These are phyloP conservation scores for Drosophila mulleri DNA, from an alignment of 2,888 invertebrate species.

Conservation along the genomic window DNA sequence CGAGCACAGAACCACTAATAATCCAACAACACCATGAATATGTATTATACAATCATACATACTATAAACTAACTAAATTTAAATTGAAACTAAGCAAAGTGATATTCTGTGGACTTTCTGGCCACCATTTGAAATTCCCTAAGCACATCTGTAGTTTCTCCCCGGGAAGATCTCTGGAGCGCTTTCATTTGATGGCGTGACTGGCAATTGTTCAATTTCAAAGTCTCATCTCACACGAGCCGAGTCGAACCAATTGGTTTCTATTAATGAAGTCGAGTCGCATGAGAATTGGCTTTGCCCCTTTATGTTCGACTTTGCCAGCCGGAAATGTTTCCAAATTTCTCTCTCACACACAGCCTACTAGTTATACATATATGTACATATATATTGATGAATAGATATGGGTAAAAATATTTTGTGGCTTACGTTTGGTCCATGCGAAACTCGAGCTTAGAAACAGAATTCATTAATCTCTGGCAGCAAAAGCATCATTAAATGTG, in stretches of 20 bases:
- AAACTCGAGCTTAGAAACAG: conserved; percentile 53
- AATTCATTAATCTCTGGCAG: conserved; percentile 74
- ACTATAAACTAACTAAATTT: not conserved
- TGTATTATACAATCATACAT: not conserved
- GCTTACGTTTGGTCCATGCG: conserved; percentile 37
- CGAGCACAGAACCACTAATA: not conserved
- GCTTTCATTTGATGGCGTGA: conserved; percentile 39
- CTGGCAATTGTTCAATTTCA: conserved; percentile 36
- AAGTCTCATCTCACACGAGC: conserved; percentile 31
- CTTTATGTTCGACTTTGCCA: conserved; percentile 13
- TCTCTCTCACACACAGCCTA: conserved; percentile 44
- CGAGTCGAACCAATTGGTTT: conserved; percentile 62
- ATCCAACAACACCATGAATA: not conserved
- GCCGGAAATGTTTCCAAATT: conserved; percentile 70
- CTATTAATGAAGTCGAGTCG: conserved; percentile 63
- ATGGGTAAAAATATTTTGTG: conserved; percentile 10
- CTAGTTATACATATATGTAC: not conserved
- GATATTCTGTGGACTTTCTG: not conserved
- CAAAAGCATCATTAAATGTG: conserved; percentile 60
- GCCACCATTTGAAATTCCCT: not conserved
- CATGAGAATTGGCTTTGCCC: conserved; percentile 54
- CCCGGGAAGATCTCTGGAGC: conserved; percentile 4
- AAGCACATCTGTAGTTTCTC: not conserved
- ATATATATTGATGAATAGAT: conserved; percentile 11
- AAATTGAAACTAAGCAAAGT: not conserved